Conservation (phyloP, 2,113 vertebrate species). For the Phyllostomus discolor region DNA sequence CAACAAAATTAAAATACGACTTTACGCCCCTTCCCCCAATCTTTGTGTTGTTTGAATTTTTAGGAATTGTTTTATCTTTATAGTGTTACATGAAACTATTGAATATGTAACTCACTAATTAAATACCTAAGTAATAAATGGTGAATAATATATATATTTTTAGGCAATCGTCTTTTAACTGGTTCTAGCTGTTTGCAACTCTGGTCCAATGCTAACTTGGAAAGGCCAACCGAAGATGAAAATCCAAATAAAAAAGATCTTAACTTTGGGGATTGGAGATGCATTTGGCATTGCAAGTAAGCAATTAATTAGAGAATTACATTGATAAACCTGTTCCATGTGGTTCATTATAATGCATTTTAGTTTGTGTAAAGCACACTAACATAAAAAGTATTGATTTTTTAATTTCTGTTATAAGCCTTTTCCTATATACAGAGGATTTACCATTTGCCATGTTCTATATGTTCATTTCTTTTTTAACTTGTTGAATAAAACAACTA, state of each 20-base stretch:
- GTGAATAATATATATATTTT: slow-evolving; percentile 13
- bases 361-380: not conserved
- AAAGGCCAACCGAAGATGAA: slow-evolving; percentile 74
- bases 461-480: not conserved
- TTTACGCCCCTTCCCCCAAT: not conserved
- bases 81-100: slow-evolving; percentile 17
- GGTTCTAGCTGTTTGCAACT: slow-evolving; percentile 91
- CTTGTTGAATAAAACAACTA: not conserved
- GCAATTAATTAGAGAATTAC: slow-evolving; percentile 48
- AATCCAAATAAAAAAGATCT: slow-evolving; percentile 67
- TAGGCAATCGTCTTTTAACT: slow-evolving; percentile 92
- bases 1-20: not conserved
- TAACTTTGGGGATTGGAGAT: slow-evolving; percentile 85
- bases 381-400: not conserved
- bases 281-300: slow-evolving; percentile 98
- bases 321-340: not conserved
- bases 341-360: not conserved
- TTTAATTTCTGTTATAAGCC: not conserved
- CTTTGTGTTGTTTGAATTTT: not conserved
- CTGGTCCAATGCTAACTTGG: slow-evolving; percentile 85
- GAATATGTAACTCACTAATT: not conserved
- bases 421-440: not conserved
- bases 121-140: slow-evolving; percentile 38
- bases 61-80: not conserved
- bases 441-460: not conserved